phyloP scores from a whole-genome alignment of 2,797 vertebrate genomes.

The Galagoides demidoff region DNA sequence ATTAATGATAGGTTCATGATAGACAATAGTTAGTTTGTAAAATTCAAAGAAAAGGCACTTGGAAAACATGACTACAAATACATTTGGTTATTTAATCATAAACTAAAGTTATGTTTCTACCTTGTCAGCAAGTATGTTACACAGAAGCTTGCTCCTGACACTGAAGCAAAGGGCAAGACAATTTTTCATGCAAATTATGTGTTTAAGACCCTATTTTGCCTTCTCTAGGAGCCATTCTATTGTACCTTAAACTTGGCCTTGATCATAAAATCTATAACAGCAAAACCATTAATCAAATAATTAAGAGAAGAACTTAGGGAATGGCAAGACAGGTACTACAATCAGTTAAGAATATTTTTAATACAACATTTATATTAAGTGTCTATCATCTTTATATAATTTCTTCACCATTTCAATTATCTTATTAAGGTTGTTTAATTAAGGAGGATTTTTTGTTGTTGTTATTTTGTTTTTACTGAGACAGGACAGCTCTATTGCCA shows the following conservation, averaged over 20 bases:
- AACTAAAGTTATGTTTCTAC: conserved; percentile 47
- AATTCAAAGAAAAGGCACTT: background rate
- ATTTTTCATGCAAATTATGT: background rate
- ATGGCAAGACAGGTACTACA: background rate
- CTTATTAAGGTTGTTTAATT: conserved; percentile 6
- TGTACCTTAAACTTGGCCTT: background rate
- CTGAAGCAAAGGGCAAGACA: background rate
- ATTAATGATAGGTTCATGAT: background rate
- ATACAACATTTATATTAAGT: background rate
- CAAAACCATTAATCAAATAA: background rate
- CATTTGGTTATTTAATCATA: background rate
- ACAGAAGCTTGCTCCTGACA: background rate
- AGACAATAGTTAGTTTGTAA: background rate
- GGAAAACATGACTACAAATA: background rate
- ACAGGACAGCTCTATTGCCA: background rate
- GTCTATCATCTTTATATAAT: background rate
- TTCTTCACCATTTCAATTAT: background rate
- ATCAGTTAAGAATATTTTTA: background rate
- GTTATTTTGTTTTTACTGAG: background rate
- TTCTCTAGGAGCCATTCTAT: background rate
- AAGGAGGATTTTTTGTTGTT: background rate
- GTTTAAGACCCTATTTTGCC: background rate
- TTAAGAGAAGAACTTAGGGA: background rate
- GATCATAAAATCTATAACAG: background rate
- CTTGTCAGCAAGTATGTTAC: background rate